Evolutionary conservation across 2,888 invertebrate species (phyloP), one percentile per base, ranked within the genome.

Genomic region (Acrobeloides nanus): DNA sequence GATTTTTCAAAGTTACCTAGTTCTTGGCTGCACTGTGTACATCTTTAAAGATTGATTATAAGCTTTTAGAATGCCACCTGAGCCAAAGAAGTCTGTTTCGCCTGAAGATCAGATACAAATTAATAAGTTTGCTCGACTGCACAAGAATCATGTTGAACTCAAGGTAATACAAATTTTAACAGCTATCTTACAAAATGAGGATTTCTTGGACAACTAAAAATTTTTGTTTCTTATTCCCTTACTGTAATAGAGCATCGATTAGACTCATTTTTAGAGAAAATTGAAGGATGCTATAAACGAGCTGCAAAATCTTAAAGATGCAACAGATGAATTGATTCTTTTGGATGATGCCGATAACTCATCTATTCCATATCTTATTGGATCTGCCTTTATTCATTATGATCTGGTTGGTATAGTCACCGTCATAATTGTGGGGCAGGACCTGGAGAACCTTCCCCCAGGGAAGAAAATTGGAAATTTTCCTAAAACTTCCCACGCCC

Each of bases 61-160:
- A 18, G 17, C 20, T 39, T 39, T 31, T 45, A 25, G 31, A 15
- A 43, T 24, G 26, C 25, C n/a, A n/a, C n/a, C n/a, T 24, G 45
- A 12, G 20, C 18, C 18, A 18, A 53, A 53, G 25, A 63, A 51
- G 4, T 47, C 55, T 23, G 90, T 95, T 64, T 87, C 89, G 0
- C 87, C 82, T 72, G 92, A 90, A 75, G 95, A 97, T 78, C 95
- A 97, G 77, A 87, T 88, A 73, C 89, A 88, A 78, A 95, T 97
- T 57, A 97, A 97, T 76, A 84, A 84, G 75, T 95, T 95, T 77
- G 95, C 95, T 1, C 82, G 88, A 53, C 82, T 86, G 56, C 92
- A 93, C 79, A 89, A 89, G 1, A 85, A 85, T 76, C 81, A 89
- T 68, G 87, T 89, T 66, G 90, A 92, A 74, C 79, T 84, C 12